These are phyloP conservation scores for Hesperia comma DNA, from an alignment of 2,888 invertebrate genomes.

Conservation along the genomic window DNA sequence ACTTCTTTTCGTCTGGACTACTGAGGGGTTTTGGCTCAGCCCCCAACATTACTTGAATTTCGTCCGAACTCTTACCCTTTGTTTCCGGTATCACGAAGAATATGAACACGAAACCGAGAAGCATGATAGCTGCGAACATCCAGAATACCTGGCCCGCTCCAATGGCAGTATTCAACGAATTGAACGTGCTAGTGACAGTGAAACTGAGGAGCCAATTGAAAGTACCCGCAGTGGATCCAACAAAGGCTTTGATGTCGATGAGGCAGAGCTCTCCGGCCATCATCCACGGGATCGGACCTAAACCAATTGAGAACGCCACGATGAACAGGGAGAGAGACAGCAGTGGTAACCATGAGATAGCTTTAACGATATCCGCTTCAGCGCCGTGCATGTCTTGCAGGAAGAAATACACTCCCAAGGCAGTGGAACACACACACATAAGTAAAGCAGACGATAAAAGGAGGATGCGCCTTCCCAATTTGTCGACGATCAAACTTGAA, in stretches of 20 bases:
- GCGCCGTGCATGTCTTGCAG: conserved; percentile 63
- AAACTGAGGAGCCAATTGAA: conserved; percentile 93
- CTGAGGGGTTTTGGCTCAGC: conserved; percentile 57
- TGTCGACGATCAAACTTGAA: conserved; percentile 91
- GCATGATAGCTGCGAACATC: conserved; percentile 88
- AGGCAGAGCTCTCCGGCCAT: conserved; percentile 92
- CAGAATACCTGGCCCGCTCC: conserved; percentile 88
- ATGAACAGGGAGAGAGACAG: conserved; percentile 90
- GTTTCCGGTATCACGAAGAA: conserved; percentile 87
- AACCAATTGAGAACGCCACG: conserved; percentile 91
- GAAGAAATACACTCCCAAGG: conserved; percentile 89
- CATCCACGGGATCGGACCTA: conserved; percentile 95
- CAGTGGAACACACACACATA: conserved; percentile 88
- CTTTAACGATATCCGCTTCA: conserved; percentile 65
- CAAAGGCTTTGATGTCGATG: conserved; percentile 90
- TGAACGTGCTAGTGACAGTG: conserved; percentile 90
- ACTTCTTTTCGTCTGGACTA: conserved; percentile 63
- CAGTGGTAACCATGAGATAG: conserved; percentile 90
- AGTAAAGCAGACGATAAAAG: conserved; percentile 88
- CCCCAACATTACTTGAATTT: conserved; percentile 84
- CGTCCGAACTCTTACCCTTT: conserved; percentile 88
- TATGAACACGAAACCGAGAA: conserved; percentile 87
- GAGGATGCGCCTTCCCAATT: conserved; percentile 90
- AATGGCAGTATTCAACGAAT: conserved; percentile 80
- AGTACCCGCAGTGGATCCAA: conserved; percentile 90